Evolutionary conservation across 2,888 invertebrate species (phyloP).

Genomic region (Clistopyga incitator): DNA sequence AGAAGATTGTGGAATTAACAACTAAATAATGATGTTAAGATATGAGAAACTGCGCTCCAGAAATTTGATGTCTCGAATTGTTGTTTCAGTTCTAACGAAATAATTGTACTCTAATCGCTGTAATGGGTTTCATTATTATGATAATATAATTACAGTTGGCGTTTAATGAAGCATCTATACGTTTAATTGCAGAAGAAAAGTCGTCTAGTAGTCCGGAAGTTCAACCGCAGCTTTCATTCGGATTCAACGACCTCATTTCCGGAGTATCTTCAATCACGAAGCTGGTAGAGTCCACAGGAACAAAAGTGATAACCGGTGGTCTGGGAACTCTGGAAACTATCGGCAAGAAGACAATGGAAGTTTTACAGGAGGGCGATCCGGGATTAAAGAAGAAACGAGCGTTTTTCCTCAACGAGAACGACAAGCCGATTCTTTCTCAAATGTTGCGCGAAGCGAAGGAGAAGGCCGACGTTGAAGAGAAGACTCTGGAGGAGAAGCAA

Average conservation of each 20-base stretch:
- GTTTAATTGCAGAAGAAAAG: conserved; percentile 67
- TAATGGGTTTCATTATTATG: too few species aligned
- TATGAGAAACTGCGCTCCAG: too few species aligned
- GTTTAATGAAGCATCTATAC: neutral
- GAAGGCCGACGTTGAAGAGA: conserved; percentile 88
- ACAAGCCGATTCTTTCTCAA: conserved; percentile 88
- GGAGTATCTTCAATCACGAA: conserved; percentile 88
- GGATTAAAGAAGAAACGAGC: conserved; percentile 92
- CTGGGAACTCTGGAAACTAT: conserved; percentile 96
- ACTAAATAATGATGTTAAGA: too few species aligned
- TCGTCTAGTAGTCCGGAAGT: conserved; percentile 65
- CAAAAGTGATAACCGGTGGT: conserved; percentile 91
- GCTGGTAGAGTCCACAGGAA: conserved; percentile 89
- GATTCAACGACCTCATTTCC: conserved; percentile 88
- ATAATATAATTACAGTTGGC: neutral
- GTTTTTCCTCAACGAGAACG: conserved; percentile 87
- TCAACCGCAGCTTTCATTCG: conserved; percentile 83
- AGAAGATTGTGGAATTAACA: too few species aligned
- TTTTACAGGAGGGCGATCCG: conserved; percentile 96
- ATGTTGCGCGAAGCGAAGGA: conserved; percentile 90
- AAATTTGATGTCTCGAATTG: too few species aligned
- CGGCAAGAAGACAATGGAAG: conserved; percentile 97
- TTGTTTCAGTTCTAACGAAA: too few species aligned
- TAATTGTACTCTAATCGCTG: too few species aligned
- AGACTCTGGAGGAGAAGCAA: conserved; percentile 84